Percentiles rank a stretch among this genome's conserved stretches.
Conservation (phyloP, 2,888 invertebrate genomes). For the Sympetrum striolatum region DNA sequence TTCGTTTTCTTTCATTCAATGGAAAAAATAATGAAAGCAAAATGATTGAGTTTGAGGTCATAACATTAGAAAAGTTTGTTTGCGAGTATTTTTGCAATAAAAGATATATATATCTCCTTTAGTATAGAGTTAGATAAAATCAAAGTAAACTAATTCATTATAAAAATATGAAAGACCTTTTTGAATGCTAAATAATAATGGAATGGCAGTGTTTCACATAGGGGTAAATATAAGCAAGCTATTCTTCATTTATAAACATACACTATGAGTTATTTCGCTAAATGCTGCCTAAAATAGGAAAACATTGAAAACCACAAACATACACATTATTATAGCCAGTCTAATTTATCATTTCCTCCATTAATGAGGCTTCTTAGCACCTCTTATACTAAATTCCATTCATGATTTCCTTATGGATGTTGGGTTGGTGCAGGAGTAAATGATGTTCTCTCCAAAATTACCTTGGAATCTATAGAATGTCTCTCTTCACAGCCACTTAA, state of each 20-base stretch:
- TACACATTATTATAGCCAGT: no score
- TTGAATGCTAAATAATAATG: neutral
- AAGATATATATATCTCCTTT: neutral
- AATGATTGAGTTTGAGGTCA: neutral
- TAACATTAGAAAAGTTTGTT: neutral
- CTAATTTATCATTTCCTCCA: no score
- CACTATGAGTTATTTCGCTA: neutral
- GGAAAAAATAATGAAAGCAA: neutral
- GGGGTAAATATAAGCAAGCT: neutral
- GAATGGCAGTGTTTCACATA: slow-evolving; percentile 28
- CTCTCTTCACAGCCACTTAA: no score
- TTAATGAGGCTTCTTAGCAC: no score
- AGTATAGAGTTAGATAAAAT: neutral
- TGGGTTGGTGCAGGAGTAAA: no score
- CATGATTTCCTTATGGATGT: no score
- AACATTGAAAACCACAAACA: no score
- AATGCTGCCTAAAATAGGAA: no score
- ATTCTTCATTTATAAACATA: neutral
- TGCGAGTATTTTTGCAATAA: neutral
- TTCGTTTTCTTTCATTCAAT: neutral
- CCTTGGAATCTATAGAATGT: no score
- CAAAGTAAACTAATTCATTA: neutral
- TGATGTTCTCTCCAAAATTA: no score
- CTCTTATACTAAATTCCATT: no score
- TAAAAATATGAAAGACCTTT: slow-evolving; percentile 1